Evolutionary conservation across 2,113 vertebrate species (phyloP), one percentile per base, ranked within the genome.

Genomic region (Myotis yumanensis): DNA sequence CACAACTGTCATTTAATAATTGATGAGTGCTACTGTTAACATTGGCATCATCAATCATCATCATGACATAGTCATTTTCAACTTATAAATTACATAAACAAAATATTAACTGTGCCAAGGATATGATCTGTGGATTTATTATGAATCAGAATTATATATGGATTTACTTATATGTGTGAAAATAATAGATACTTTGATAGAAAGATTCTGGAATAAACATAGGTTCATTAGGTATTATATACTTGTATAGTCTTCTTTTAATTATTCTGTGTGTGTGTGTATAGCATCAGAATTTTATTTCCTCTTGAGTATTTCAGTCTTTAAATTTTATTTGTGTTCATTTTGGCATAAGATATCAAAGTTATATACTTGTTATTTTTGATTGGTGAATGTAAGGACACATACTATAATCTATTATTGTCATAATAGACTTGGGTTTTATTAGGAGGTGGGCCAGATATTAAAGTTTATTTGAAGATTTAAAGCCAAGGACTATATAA

Each of bases 311-410:
- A 77, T 46, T 66, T 79, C 54, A 57, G 37, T 75, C 83, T 94
- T 75, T 54, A 72, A 51, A 86, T 73, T 11, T 89, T 46, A 69
- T 72, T 23, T 97, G 37, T 80, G 35, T 76, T 89, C 28, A 84
- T 51, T 93, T 2, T 69, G 28, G 11, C 72, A 28, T 51, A 52
- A 89, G 15, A 51, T 69, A 46, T 35, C 23, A 30, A 54, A 79
- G 8, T 22, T 90, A 76, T 4, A 15, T 1, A 54, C 17, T 91
- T 87, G 28, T 77, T 94, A 62, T 17, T 94, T 94, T 82, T 86
- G 30, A 75, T 71, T 68, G 28, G 71, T 64, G 22, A 57, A 57
- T 79, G 17, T 73, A 80, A 54, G 62, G 46, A 79, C 7, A 88
- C 15, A 79, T 68, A 51, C 11, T 48, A n/a, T 72, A 62, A 85